Base-by-base conservation (phyloP, 2,888 invertebrate genomes). In the Monopis laevigella region DNA sequence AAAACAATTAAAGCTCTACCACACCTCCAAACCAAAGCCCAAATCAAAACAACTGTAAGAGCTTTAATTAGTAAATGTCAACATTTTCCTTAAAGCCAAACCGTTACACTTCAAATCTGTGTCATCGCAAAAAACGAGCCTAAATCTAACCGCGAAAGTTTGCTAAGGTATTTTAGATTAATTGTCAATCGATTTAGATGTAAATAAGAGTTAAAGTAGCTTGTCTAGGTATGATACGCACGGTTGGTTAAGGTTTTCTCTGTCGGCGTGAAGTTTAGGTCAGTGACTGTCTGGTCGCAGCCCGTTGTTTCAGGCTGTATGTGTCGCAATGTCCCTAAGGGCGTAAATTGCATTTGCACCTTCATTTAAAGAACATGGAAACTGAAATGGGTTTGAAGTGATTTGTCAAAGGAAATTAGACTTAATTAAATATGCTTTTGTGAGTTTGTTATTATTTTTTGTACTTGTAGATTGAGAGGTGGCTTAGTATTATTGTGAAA, bases 161-260 rank as follows among this genome's bases (percentile, higher is more conserved):
- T 24, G 24, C 10, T 24, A 24, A 24, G 10, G 24, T 10, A 24
- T 24, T 24, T 24, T 24, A 10, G 24, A 24, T 24, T 24, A 10
- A 7, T 24, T 24, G 24, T 10, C 10, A 24, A 7, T 24, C 6
- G 10, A 24, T 5, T 24, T 24, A 24, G 24, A 7, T 24, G 6
- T 7, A 24, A 4, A 16, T 32, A 30, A 41, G 34, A 32, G 8
- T 8, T 32, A 24, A 14, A 30, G 35, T 32, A 12, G 26, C 50
- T 56, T 55, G 55, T 51, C 50, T 41, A 47, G 48, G 51, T 43
- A 36, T 28, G 49, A 59, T 55, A 51, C 55, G 62, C 62, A 59
- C 55, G 56, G 59, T 42, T 56, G 55, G 43, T 24, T 58, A 54
- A 55, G 65, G 64, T 54, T 58, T 64, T 62, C 55, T 59, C 60